A percentile compares a stretch with the other conserved stretches of the same genome.
These are phyloP conservation scores for Deilephila elpenor DNA, from an alignment of 2,888 invertebrate species.

Conservation along the genomic window DNA sequence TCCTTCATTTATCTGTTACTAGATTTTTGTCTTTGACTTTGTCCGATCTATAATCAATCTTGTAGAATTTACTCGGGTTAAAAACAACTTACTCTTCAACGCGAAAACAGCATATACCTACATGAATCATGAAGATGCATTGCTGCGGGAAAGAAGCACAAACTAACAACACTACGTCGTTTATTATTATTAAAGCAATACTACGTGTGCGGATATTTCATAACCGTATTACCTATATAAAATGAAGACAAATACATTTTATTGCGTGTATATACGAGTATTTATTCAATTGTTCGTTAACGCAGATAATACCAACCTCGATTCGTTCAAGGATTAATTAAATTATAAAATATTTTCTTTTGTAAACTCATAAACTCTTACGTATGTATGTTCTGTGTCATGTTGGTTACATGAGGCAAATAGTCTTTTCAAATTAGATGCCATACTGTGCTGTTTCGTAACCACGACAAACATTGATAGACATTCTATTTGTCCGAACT, in stretches of 20 bases:
- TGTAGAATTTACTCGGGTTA: too few species aligned
- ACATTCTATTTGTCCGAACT: slow-evolving; percentile 43
- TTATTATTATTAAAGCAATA: too few species aligned
- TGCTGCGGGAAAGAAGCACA: too few species aligned
- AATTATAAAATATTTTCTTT: background rate
- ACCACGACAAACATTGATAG: slow-evolving; percentile 37
- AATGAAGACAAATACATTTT: background rate
- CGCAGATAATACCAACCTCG: background rate
- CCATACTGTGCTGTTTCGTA: slow-evolving; percentile 36
- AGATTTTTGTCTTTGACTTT: too few species aligned
- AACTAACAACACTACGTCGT: too few species aligned
- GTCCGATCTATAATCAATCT: too few species aligned
- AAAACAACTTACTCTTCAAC: too few species aligned
- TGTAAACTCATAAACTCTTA: background rate
- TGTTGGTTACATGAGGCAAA: slow-evolving; percentile 3
- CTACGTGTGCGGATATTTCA: background rate
- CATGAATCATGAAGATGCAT: too few species aligned
- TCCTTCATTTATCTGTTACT: too few species aligned
- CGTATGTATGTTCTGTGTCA: background rate
- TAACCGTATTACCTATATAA: background rate
- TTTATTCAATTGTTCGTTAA: slow-evolving; percentile 11
- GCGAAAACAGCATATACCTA: too few species aligned
- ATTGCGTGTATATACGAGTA: background rate
- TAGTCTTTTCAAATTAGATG: background rate
- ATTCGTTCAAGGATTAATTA: background rate